phyloP scores from a whole-genome alignment of 2,888 invertebrate genomes.

The Chloromyia formosa region DNA sequence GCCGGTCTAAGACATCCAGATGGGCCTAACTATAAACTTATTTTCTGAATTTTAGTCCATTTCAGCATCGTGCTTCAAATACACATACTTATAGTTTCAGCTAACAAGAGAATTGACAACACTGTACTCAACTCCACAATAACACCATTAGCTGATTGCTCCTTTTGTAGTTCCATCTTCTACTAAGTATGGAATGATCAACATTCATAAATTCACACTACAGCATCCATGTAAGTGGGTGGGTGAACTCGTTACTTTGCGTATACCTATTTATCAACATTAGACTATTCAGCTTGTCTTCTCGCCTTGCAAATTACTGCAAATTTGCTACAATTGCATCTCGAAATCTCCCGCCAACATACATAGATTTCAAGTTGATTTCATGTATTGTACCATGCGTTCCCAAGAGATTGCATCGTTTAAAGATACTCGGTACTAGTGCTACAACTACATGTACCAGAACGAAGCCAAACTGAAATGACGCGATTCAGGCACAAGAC shows the following conservation, averaged over 20 bases:
- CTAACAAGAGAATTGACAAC: too few species aligned
- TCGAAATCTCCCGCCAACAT: not conserved
- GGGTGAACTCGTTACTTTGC: not conserved
- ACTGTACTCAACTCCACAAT: too few species aligned
- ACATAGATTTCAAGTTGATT: not conserved
- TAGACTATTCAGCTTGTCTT: not conserved
- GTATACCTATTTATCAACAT: not conserved
- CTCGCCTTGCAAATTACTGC: not conserved
- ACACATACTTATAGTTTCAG: too few species aligned
- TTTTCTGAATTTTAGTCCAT: too few species aligned
- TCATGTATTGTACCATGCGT: not conserved
- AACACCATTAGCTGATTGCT: too few species aligned
- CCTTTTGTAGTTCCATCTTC: not conserved
- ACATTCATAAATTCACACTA: not conserved
- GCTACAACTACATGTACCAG: not conserved
- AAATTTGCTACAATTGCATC: conserved; percentile 6
- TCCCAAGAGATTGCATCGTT: not conserved
- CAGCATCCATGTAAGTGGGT: not conserved
- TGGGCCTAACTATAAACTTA: too few species aligned
- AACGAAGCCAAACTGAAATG: too few species aligned
- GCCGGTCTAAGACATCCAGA: too few species aligned
- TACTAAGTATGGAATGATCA: not conserved
- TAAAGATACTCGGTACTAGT: not conserved
- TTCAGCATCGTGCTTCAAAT: too few species aligned
- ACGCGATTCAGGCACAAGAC: not conserved